phyloP scores from a whole-genome alignment of 2,797 vertebrate species.

The Labeo calbasu region DNA sequence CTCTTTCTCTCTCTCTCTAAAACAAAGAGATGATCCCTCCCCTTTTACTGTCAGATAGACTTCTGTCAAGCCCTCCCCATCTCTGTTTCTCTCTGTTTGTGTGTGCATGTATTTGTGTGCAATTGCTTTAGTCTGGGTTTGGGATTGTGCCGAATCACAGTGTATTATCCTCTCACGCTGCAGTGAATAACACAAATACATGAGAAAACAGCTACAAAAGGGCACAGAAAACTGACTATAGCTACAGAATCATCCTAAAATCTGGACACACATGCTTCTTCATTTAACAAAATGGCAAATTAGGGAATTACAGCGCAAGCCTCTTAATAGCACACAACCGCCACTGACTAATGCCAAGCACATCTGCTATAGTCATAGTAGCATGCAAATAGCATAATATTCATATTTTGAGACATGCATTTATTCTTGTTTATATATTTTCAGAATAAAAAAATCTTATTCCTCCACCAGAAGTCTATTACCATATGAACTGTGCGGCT shows the following conservation, averaged over 20 bases:
- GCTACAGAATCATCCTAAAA: constrained; percentile 26
- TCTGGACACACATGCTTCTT: constrained; percentile 2
- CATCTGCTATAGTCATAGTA: background rate
- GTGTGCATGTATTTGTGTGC: constrained; percentile 19
- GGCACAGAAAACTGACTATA: background rate
- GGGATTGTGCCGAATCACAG: constrained; percentile 50
- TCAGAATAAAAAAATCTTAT: background rate
- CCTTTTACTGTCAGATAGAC: constrained; percentile 49
- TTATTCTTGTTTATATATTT: background rate
- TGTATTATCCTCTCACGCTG: constrained; percentile 59
- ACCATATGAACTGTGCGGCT: background rate
- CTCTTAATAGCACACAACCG: constrained; percentile 12
- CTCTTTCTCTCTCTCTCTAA: constrained; percentile 55
- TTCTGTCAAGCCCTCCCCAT: constrained; percentile 45
- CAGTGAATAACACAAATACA: background rate
- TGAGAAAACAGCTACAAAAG: background rate
- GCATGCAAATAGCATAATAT: background rate
- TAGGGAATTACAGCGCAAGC: constrained; percentile 30
- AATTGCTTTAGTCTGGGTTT: constrained; percentile 54
- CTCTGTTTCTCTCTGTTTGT: background rate
- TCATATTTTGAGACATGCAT: background rate
- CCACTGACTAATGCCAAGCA: background rate
- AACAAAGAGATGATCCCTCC: constrained; percentile 62
- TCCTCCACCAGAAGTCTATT: background rate
- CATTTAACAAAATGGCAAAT: constrained; percentile 29